Conservation (phyloP, 2,888 invertebrate species). For the Archips crataeganus region DNA sequence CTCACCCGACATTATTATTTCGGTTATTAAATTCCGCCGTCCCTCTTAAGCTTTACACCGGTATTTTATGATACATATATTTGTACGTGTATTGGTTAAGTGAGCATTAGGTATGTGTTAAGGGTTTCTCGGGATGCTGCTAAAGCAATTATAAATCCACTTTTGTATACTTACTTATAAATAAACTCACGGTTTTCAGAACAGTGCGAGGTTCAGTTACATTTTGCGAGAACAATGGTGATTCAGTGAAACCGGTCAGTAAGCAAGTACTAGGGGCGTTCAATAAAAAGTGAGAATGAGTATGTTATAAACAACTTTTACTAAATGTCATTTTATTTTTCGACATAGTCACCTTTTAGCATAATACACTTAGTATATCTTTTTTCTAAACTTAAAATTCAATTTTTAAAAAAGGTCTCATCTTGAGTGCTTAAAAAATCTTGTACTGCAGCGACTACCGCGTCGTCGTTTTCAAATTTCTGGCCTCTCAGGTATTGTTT, state of each 20-base stretch:
- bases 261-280: no score
- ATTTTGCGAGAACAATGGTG: neutral
- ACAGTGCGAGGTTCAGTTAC: neutral
- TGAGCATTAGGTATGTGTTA: conserved; percentile 11
- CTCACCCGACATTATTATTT: conserved; percentile 45
- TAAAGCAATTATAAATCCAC: conserved; percentile 8
- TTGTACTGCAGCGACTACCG: no score
- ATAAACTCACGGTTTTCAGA: neutral
- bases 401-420: no score
- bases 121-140: neutral
- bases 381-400: no score
- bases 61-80: conserved; percentile 11
- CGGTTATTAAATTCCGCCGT: conserved; percentile 47
- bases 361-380: no score
- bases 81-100: conserved; percentile 21
- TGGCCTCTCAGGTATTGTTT: no score
- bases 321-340: no score
- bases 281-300: no score
- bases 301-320: no score
- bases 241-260: neutral
- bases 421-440: no score
- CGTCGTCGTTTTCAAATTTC: no score
- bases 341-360: no score
- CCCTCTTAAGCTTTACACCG: conserved; percentile 20
- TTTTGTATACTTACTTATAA: neutral